Evolutionary conservation across 2,113 vertebrate genomes (phyloP).

Genomic region (Rhinolophus ferrumequinum): DNA sequence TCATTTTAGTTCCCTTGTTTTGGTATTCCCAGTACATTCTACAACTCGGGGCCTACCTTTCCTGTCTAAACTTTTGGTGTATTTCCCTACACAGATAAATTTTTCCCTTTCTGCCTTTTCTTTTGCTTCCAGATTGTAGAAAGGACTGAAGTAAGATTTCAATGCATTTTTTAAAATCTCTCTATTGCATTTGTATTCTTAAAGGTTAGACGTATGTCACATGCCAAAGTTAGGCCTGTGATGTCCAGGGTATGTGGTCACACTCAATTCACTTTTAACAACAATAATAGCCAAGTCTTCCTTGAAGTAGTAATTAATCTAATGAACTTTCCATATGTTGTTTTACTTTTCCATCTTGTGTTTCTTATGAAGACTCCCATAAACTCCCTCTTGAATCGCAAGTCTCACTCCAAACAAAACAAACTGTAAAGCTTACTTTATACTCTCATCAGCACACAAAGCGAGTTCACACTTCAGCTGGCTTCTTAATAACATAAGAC

Average conservation of each 20-base stretch:
- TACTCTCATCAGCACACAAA: not conserved
- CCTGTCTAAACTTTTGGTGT: not conserved
- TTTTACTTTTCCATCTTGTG: not conserved
- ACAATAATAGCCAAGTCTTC: not conserved
- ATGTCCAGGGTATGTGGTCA: not conserved
- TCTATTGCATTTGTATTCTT: not conserved
- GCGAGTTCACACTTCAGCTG: not conserved
- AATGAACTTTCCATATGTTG: not conserved
- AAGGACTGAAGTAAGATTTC: not conserved
- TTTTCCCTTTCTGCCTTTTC: not conserved
- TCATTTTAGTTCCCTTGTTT: not conserved
- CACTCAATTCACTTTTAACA: not conserved
- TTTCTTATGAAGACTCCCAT: not conserved
- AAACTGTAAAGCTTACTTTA: not conserved
- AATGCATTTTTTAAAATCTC: not conserved
- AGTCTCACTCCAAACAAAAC: not conserved
- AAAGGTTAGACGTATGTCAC: not conserved
- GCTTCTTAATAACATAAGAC: conserved; percentile 28
- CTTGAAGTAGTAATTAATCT: not conserved
- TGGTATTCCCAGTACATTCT: not conserved
- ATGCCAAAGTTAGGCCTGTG: not conserved
- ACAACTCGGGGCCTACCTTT: not conserved
- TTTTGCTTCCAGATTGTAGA: not conserved
- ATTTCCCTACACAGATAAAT: not conserved
- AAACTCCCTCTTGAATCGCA: not conserved